Conservation (phyloP, 2,113 vertebrate genomes). For the Pheucticus melanocephalus region DNA sequence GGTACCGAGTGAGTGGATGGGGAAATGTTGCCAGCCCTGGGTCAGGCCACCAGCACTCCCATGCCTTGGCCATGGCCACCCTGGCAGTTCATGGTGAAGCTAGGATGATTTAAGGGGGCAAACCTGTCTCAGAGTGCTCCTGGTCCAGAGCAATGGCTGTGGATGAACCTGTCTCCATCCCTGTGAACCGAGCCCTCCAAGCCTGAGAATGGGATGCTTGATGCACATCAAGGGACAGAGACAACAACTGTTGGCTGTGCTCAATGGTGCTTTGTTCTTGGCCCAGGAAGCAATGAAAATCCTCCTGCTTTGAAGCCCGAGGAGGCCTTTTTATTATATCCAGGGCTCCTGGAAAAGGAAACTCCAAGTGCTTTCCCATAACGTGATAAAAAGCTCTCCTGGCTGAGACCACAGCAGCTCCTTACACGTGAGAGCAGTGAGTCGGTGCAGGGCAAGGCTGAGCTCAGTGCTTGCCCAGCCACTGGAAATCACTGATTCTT, state of each 20-base stretch:
- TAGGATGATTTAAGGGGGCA: background rate
- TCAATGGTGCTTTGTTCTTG: slow-evolving; percentile 56
- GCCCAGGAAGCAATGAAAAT: slow-evolving; percentile 48
- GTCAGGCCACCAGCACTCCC: background rate
- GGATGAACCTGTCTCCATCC: background rate
- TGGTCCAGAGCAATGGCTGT: background rate
- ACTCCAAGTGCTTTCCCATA: slow-evolving; percentile 30
- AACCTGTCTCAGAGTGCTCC: background rate
- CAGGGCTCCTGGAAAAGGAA: slow-evolving; percentile 22
- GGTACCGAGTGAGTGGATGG: background rate
- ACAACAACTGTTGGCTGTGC: slow-evolving; percentile 26
- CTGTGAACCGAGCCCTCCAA: background rate
- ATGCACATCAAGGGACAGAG: slow-evolving; percentile 48
- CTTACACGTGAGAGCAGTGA: background rate
- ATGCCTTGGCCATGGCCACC: background rate
- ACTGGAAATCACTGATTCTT: background rate
- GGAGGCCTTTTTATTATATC: slow-evolving; percentile 28
- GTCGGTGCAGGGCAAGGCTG: background rate
- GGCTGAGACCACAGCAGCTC: background rate
- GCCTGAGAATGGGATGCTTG: background rate
- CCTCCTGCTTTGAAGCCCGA: slow-evolving; percentile 48
- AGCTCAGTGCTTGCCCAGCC: background rate
- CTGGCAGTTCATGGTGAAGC: background rate
- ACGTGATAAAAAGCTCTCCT: background rate
- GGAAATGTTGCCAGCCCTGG: background rate